Percentiles rank a stretch among this genome's conserved stretches.
Conservation (phyloP, 2,888 invertebrate genomes). For the Glyphotaelius pellucidus region DNA sequence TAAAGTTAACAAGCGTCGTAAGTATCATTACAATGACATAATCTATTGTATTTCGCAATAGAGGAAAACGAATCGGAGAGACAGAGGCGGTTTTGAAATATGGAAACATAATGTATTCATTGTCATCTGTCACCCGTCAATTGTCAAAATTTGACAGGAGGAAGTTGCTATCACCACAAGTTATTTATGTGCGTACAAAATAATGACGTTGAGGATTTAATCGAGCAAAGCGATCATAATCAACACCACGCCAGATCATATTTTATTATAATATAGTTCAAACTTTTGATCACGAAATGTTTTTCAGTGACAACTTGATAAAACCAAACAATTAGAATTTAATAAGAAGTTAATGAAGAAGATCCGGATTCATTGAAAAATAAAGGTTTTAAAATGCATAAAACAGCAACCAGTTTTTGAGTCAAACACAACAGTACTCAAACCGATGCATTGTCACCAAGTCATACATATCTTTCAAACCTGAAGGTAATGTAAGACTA, state of each 20-base stretch:
- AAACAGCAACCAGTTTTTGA: not conserved
- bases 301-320: not conserved
- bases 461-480: too few species aligned
- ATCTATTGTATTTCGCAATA: not conserved
- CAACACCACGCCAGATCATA: not conserved
- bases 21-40: not conserved
- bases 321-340: not conserved
- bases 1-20: not conserved
- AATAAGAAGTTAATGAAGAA: not conserved
- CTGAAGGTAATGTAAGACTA: too few species aligned
- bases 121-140: not conserved
- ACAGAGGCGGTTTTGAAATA: not conserved
- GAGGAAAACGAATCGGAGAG: not conserved
- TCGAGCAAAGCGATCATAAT: not conserved
- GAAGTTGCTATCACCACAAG: not conserved
- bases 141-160: not conserved
- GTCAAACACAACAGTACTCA: too few species aligned
- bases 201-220: not conserved
- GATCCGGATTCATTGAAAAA: not conserved
- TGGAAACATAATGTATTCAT: not conserved
- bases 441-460: too few species aligned
- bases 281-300: not conserved
- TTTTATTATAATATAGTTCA: not conserved
- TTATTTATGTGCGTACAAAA: not conserved
- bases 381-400: not conserved